These are phyloP conservation scores for Steinernema khuongi DNA, from an alignment of 1,140 invertebrate genomes.

Conservation along the genomic window DNA sequence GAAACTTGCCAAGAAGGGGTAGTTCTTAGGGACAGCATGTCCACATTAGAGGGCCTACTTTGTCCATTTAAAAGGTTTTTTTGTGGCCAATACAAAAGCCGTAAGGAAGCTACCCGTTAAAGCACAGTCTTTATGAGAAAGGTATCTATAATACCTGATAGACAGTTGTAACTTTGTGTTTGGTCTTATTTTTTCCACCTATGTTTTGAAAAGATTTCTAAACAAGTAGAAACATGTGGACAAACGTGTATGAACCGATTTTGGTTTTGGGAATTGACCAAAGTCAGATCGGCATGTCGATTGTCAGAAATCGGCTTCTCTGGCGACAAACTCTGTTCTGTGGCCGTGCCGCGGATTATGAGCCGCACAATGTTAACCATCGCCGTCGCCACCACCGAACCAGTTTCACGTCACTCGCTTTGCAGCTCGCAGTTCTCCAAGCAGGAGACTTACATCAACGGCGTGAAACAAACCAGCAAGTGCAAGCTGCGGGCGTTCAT, in stretches of 20 bases:
- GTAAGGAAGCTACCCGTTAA: too few relatives aligned
- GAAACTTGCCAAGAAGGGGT: not conserved
- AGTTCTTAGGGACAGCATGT: not conserved
- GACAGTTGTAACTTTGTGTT: too few relatives aligned
- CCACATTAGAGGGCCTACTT: too few relatives aligned
- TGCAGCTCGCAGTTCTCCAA: conserved; percentile 35
- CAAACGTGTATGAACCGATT: not conserved
- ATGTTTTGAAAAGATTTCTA: too few relatives aligned
- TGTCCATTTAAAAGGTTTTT: too few relatives aligned
- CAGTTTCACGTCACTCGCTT: not conserved
- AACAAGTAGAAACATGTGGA: too few relatives aligned
- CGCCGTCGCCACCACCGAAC: not conserved
- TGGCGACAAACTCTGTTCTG: not conserved
- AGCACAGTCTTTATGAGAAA: too few relatives aligned
- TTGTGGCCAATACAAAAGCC: too few relatives aligned
- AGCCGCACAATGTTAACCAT: not conserved
- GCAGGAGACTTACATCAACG: conserved; percentile 35
- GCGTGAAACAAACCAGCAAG: conserved; percentile 33
- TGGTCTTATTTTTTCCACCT: too few relatives aligned
- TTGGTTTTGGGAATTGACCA: not conserved
- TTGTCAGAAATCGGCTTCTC: not conserved
- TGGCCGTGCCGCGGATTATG: not conserved
- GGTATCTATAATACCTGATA: too few relatives aligned
- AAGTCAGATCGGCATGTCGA: not conserved
- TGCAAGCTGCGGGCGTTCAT: conserved; percentile 32